Evolutionary conservation across 2,797 vertebrate species (phyloP).

Genomic region (Gephyroberyx darwinii): DNA sequence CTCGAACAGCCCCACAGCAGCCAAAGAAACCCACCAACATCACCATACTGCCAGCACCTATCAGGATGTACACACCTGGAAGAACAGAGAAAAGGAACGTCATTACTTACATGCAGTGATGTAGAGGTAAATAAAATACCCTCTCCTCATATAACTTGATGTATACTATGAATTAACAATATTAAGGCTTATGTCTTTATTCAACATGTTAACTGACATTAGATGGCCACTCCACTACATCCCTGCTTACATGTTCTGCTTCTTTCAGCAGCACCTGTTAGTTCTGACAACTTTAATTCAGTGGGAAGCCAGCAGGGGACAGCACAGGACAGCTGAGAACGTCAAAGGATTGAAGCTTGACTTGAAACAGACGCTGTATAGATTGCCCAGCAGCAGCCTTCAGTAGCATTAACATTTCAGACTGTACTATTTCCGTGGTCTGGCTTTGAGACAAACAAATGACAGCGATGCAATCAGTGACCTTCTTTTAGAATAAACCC

Average conservation of each 20-base stretch:
- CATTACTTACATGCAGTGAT: background rate
- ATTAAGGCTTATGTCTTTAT: background rate
- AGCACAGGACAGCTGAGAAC: conserved; percentile 34
- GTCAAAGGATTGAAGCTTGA: background rate
- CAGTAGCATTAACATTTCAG: conserved; percentile 16
- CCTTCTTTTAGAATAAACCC: conserved; percentile 9
- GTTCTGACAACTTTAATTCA: background rate
- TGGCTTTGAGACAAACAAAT: conserved; percentile 19
- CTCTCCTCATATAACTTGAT: no score
- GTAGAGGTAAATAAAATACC: background rate
- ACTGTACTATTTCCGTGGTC: conserved; percentile 20
- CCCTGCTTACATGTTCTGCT: background rate
- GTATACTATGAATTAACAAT: no score
- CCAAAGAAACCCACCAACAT: conserved; percentile 95
- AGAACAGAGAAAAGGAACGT: background rate
- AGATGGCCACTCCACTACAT: background rate
- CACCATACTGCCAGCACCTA: conserved; percentile 92
- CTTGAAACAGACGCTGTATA: background rate
- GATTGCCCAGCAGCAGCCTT: conserved; percentile 4
- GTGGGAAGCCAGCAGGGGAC: conserved; percentile 54
- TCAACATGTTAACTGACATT: background rate
- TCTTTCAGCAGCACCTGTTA: background rate
- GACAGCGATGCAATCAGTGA: conserved; percentile 1
- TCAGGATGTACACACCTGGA: conserved; percentile 92
- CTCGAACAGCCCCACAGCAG: conserved; percentile 93